Evolutionary conservation across 23 tunicate genomes (phyloP).

Genomic region (Clavelina lepadiformis): DNA sequence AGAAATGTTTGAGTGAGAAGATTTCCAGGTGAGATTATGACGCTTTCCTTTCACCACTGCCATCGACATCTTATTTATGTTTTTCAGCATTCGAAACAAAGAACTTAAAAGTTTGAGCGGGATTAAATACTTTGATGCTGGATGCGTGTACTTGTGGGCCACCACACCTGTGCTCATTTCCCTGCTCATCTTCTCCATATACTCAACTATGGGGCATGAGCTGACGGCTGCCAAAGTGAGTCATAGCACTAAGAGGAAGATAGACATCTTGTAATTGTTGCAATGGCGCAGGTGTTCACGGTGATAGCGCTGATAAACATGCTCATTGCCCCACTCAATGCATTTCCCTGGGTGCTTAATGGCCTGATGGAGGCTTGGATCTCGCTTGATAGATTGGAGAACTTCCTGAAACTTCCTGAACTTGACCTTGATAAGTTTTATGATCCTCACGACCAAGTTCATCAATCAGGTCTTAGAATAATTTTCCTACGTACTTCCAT

Average conservation of each 20-base stretch:
- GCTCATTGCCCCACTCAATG: constrained; percentile 94
- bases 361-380: constrained; percentile 93
- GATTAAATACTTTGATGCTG: constrained; percentile 95
- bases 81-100: constrained; percentile 47
- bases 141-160: constrained; percentile 98
- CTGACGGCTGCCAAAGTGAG: constrained; percentile 87
- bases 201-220: constrained; percentile 56
- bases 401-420: constrained; percentile 31
- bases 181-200: constrained; percentile 75
- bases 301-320: constrained; percentile 89
- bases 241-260: neutral
- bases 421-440: constrained; percentile 42
- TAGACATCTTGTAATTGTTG: neutral
- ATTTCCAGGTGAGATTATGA: constrained; percentile 43
- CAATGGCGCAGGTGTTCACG: constrained; percentile 68
- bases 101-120: constrained; percentile 73
- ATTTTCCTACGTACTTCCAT: neutral
- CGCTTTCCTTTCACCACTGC: too few relatives aligned
- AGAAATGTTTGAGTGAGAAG: constrained; percentile 42
- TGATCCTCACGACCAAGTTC: constrained; percentile 17
- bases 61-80: neutral
- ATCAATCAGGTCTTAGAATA: neutral
- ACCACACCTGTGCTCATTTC: constrained; percentile 92
- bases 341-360: constrained; percentile 98
- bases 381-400: constrained; percentile 64